These are phyloP conservation scores for Rhinolophus ferrumequinum DNA, from an alignment of 2,113 vertebrate species.

Conservation along the genomic window DNA sequence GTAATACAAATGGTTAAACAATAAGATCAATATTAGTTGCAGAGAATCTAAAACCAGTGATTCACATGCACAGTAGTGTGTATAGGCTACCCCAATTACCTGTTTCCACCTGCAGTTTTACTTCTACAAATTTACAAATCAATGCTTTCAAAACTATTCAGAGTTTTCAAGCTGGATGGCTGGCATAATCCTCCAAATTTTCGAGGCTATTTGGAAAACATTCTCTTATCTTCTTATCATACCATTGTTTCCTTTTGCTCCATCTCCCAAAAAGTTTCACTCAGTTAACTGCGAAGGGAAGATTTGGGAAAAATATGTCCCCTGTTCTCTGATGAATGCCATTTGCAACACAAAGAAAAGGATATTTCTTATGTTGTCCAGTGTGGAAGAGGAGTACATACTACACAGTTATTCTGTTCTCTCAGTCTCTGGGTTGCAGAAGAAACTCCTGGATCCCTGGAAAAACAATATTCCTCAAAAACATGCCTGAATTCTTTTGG, in stretches of 20 bases:
- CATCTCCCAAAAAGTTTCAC: neutral
- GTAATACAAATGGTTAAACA: neutral
- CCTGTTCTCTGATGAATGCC: neutral
- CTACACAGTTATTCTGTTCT: neutral
- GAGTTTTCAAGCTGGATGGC: neutral
- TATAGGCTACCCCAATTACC: neutral
- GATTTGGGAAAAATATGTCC: neutral
- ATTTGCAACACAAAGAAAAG: neutral
- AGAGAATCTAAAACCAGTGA: neutral
- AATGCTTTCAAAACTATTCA: neutral
- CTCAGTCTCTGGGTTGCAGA: neutral
- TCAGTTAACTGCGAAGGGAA: neutral
- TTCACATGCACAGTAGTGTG: neutral
- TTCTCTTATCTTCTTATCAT: neutral
- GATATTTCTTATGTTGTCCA: neutral
- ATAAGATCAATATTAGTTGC: neutral
- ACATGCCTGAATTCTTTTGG: neutral
- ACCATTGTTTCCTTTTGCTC: neutral
- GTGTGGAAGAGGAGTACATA: neutral
- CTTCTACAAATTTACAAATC: neutral
- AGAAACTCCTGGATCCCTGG: neutral
- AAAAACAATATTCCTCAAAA: neutral
- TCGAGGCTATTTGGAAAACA: neutral
- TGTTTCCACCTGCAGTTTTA: neutral
- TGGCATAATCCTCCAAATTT: neutral